Evolutionary conservation across 2,797 vertebrate species (phyloP).

Genomic region (Lacerta agilis): DNA sequence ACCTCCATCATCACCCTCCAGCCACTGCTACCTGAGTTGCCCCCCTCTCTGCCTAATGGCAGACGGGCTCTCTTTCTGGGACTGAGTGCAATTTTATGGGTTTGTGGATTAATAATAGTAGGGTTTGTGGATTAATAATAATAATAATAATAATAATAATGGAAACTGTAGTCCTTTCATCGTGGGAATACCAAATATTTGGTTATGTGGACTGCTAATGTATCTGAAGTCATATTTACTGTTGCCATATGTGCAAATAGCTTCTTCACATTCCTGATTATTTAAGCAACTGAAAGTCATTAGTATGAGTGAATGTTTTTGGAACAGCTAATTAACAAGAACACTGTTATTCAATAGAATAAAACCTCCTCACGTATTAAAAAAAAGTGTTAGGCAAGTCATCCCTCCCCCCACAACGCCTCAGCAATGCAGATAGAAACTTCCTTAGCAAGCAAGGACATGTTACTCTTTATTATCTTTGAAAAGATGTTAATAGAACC

Average conservation of each 20-base stretch:
- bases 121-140: neutral
- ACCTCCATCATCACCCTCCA: neutral
- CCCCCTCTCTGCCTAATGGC: too few species aligned
- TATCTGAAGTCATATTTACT: slow-evolving; percentile 21
- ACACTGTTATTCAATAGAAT: slow-evolving; percentile 35
- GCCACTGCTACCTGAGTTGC: neutral
- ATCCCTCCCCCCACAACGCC: neutral
- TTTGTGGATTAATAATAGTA: neutral
- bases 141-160: neutral
- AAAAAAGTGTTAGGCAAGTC: slow-evolving; percentile 31
- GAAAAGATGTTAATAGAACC: slow-evolving; percentile 27
- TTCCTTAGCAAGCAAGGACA: slow-evolving; percentile 33
- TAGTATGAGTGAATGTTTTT: slow-evolving; percentile 48
- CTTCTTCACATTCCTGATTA: slow-evolving; percentile 43
- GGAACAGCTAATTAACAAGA: slow-evolving; percentile 16
- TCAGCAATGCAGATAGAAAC: slow-evolving; percentile 34
- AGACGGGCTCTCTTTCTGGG: neutral
- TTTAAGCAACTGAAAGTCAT: slow-evolving; percentile 48
- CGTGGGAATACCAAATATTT: neutral
- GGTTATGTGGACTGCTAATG: neutral
- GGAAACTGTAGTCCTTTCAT: neutral
- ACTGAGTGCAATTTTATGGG: neutral
- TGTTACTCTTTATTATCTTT: slow-evolving; percentile 17
- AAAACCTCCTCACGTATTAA: neutral
- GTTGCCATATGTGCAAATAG: slow-evolving; percentile 29